Conservation (phyloP, 2,888 invertebrate species). For the Nemoura dubitans region DNA sequence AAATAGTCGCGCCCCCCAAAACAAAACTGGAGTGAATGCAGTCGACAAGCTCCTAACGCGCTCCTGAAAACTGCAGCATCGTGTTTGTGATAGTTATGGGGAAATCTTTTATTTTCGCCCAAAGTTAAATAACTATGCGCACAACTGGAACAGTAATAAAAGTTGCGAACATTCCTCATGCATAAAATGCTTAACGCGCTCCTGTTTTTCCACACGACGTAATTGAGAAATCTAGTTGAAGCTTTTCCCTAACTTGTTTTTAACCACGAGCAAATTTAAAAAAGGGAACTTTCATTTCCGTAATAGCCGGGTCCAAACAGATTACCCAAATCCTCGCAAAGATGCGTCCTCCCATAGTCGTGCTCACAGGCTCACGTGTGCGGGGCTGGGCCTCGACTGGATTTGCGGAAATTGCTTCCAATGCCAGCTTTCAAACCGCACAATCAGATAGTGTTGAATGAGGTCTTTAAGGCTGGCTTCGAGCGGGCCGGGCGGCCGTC, state of each 20-base stretch:
- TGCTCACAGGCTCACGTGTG: neutral
- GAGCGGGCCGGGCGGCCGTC: neutral
- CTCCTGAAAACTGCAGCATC: neutral
- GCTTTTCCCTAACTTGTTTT: neutral
- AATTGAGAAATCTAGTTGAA: slow-evolving; percentile 1
- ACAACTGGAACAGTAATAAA: neutral
- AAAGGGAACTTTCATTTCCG: slow-evolving; percentile 26
- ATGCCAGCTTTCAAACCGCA: slow-evolving; percentile 17
- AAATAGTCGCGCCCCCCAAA: neutral
- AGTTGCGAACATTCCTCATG: neutral
- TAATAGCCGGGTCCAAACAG: slow-evolving; percentile 29
- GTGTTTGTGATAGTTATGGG: neutral
- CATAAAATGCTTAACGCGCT: slow-evolving; percentile 5
- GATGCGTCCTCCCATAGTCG: neutral
- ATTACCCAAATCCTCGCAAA: slow-evolving; percentile 7
- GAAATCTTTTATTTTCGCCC: neutral
- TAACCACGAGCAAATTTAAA: neutral
- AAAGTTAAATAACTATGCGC: neutral
- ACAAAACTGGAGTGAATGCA: neutral
- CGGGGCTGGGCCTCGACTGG: neutral
- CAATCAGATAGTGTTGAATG: slow-evolving; percentile 29
- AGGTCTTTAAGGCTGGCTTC: slow-evolving; percentile 1
- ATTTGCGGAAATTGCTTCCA: slow-evolving; percentile 28
- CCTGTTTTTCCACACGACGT: slow-evolving; percentile 14
- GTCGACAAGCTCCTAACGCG: neutral